These are phyloP conservation scores for Echinometra lucunter DNA, from an alignment of 53 echinoderm and acorn worm genomes.

Conservation along the genomic window DNA sequence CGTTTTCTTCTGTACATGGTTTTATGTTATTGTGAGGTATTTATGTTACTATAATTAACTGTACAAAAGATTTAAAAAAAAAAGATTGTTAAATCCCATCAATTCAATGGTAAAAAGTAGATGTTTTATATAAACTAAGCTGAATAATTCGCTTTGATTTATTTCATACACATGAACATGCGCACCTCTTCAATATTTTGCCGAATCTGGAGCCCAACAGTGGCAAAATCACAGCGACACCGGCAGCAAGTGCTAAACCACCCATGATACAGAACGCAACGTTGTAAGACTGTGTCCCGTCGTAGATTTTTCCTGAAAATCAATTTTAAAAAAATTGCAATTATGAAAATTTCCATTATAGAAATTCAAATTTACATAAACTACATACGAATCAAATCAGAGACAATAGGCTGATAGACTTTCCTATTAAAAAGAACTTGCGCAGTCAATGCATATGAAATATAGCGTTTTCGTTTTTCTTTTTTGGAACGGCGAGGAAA, in stretches of 20 bases:
- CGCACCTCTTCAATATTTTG: background rate
- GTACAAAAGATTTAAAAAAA: too few relatives aligned
- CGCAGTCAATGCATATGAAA: too few relatives aligned
- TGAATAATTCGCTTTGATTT: too few relatives aligned
- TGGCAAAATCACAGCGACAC: background rate
- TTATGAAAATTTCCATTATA: background rate
- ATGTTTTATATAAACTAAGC: too few relatives aligned
- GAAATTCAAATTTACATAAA: background rate
- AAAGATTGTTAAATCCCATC: too few relatives aligned
- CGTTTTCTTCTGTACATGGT: too few relatives aligned
- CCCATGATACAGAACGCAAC: background rate
- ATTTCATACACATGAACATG: background rate
- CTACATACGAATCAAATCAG: background rate
- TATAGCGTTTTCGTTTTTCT: too few relatives aligned
- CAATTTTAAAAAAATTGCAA: background rate
- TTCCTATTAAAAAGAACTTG: too few relatives aligned
- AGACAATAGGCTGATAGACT: background rate
- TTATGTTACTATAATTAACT: too few relatives aligned
- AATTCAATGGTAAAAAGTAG: too few relatives aligned
- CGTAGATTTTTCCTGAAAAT: background rate
- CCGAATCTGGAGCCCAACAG: background rate
- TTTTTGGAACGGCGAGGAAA: too few relatives aligned
- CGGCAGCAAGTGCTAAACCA: background rate
- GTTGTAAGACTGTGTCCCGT: slow-evolving; percentile 41
- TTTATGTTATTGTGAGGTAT: too few relatives aligned